phyloP scores from a whole-genome alignment of 2,113 vertebrate species.

The Anseranas semipalmata region DNA sequence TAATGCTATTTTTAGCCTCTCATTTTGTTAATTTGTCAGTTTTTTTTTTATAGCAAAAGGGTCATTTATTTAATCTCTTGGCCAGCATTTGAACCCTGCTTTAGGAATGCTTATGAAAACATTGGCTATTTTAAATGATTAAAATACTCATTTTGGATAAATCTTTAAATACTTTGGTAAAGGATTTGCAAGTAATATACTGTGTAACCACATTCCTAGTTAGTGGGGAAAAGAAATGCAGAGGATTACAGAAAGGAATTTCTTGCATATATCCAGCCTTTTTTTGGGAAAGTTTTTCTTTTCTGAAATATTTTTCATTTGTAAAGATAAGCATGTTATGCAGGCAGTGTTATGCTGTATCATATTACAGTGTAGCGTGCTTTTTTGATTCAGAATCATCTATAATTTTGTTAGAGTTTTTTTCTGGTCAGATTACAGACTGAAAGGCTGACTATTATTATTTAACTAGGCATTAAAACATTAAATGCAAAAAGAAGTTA shows the following conservation, averaged over 20 bases:
- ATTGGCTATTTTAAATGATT: background rate
- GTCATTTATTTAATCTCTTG: background rate
- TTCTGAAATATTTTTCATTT: background rate
- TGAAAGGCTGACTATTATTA: background rate
- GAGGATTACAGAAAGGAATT: background rate
- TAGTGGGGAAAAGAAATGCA: background rate
- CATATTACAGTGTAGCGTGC: background rate
- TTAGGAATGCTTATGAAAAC: background rate
- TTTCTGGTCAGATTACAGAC: background rate
- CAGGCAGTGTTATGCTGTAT: background rate
- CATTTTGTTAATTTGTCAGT: background rate
- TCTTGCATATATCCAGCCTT: background rate
- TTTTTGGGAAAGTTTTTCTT: background rate
- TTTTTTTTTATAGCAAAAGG: background rate
- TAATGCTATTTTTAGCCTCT: background rate
- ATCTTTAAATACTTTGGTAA: background rate
- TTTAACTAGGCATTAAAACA: background rate
- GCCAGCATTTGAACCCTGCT: background rate
- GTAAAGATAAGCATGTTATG: background rate
- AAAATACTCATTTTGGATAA: background rate
- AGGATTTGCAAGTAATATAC: background rate
- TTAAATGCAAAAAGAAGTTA: background rate
- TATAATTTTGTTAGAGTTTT: background rate
- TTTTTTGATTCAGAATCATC: background rate
- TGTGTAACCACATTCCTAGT: background rate